Evolutionary conservation across 2,888 invertebrate genomes (phyloP), one percentile per base, ranked within the genome.

Genomic region (Thecocarcelia acutangulata): DNA sequence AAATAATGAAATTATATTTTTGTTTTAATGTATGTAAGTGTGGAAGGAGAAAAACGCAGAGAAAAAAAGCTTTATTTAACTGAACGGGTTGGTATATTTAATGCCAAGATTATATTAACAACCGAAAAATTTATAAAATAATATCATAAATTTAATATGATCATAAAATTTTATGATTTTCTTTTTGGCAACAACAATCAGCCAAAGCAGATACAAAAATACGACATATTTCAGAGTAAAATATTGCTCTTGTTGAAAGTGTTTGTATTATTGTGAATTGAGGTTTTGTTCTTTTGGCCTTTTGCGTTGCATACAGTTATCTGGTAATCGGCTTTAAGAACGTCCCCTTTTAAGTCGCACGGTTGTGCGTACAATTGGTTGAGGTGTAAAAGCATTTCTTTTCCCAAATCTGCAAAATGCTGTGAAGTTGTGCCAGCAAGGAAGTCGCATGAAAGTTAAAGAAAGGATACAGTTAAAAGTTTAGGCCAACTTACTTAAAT

Each of bases 281-380:
- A 54, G 44, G 24, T 28, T 13, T 13, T 33, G 50, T 50, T 40
- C 21, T 52, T 42, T 28, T 15, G 19, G 17, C 2, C 6, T 54
- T n/a, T n/a, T 37, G 21, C 15, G 6, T 70, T 68, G 52, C 37
- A 84, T 84, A 85, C 85, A 85, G 85, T 87, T 87, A 87, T 86
- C 86, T 87, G 86, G 86, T 87, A 87, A 86, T 87, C 86, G 87
- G 84, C 85, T 85, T 82, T 81, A 74, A 21, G 50, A 66, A 72
- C 78, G 66, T 70, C 83, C 82, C 54, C 68, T 81, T 81, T 74
- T 73, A 52, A 59, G 50, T 59, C 70, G 61, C 73, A 72, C 66
- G 58, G 40, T 19, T n/a, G n/a, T n/a, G n/a, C 37, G 61, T 24
- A 44, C 52, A 44, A 52, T 63, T 73, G 61, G 15, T n/a, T 70